Percentiles rank a stretch among this genome's conserved stretches.
These are phyloP conservation scores for Coremacera marginata DNA, from an alignment of 2,888 invertebrate species.

Conservation along the genomic window DNA sequence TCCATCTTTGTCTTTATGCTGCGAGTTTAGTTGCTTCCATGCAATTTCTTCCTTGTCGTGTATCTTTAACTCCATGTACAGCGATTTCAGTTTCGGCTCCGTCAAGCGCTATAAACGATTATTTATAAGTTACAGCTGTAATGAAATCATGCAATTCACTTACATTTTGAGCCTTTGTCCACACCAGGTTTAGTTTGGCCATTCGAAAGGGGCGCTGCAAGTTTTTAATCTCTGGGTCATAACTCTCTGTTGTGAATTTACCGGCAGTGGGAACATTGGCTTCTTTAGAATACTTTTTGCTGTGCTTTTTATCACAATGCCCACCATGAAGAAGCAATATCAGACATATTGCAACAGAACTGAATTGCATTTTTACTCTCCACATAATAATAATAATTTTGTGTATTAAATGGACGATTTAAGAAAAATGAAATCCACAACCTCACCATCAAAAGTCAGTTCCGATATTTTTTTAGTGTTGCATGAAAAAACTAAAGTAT, in stretches of 20 bases:
- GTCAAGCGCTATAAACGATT: slow-evolving; percentile 75
- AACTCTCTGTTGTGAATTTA: slow-evolving; percentile 60
- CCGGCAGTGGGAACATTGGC: slow-evolving; percentile 58
- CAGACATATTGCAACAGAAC: slow-evolving; percentile 1
- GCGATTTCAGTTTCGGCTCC: slow-evolving; percentile 84
- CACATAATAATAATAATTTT: too few relatives aligned
- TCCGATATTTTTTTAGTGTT: not conserved
- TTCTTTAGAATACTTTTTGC: slow-evolving; percentile 64
- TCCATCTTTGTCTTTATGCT: slow-evolving; percentile 90
- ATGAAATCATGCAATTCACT: slow-evolving; percentile 56
- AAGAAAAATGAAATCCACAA: not conserved
- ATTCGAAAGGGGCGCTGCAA: slow-evolving; percentile 89
- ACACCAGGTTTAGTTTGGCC: slow-evolving; percentile 89
- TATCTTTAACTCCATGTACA: slow-evolving; percentile 89
- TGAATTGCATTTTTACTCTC: too few relatives aligned
- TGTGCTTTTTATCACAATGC: slow-evolving; percentile 56
- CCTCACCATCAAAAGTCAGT: not conserved
- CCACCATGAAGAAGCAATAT: slow-evolving; percentile 48
- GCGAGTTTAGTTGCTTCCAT: slow-evolving; percentile 83
- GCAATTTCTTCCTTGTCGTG: slow-evolving; percentile 94
- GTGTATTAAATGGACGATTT: too few relatives aligned
- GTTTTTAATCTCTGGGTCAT: slow-evolving; percentile 75
- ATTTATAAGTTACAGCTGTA: slow-evolving; percentile 69
- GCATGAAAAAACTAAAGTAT: too few relatives aligned
- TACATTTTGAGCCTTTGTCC: slow-evolving; percentile 92